Evolutionary conservation across 2,797 vertebrate genomes (phyloP), one percentile per base, ranked within the genome.

Genomic region (Gastrophryne carolinensis): DNA sequence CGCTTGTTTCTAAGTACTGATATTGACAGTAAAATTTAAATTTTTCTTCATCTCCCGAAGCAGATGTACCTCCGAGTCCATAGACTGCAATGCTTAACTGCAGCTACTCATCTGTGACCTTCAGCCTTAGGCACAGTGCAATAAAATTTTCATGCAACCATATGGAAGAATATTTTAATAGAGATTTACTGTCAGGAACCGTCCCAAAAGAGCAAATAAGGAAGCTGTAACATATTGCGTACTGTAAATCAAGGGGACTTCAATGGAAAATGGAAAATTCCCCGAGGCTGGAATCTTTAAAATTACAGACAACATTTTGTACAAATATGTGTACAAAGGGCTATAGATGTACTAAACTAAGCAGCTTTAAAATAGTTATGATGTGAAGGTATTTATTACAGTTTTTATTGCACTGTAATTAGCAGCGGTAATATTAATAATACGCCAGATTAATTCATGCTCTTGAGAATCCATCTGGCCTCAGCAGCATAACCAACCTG

Each of bases 111-210:
- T 90, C 87, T 89, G 90, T 92, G 89, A 92, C 91, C 90, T 93
- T 93, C 90, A 92, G 93, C 95, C 94, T 88, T 89, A 81, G 93
- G 94, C 94, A 90, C 87, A 89, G 85, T 87, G 91, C 93, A 92
- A 95, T 96, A 92, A 95, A 94, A 95, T 95, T 94, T 96, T 94
- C 93, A 96, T 96, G 94, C 92, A 93, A 94, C 94, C 94, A 96
- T 95, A 96, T 95, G 94, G 94, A 96, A 91, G 92, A 92, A 92
- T 93, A 94, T 94, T 91, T 94, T 94, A 94, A 93, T 93, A 92
- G 94, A 95, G 95, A 95, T 96, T 95, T 95, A 97, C 93, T 93
- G 93, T 93, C 91, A 90, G 92, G 89, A 88, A 89, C 89, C 86
- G 84, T 95, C 94, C 94, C 91, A 86, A 89, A 91, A 94, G 94